phyloP scores from a whole-genome alignment of 2,797 vertebrate species.

The Peromyscus attwateri region DNA sequence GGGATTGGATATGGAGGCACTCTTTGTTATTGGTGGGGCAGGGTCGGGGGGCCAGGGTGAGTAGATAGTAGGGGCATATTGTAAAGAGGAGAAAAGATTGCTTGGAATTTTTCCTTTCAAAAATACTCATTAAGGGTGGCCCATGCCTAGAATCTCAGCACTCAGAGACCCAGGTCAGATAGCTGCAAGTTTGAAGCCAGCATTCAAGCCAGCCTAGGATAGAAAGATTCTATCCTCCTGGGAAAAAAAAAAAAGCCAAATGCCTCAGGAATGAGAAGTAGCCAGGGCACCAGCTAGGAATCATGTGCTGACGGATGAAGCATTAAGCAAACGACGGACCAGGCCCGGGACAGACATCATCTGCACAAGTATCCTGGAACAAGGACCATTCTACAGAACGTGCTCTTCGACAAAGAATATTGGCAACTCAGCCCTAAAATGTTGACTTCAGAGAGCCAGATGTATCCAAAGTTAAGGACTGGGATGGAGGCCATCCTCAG shows the following conservation, averaged over 20 bases:
- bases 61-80: not conserved
- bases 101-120: not conserved
- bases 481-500: not conserved
- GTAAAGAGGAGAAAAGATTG: not conserved
- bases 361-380: conserved; percentile 3
- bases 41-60: not conserved
- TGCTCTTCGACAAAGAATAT: conserved; percentile 46
- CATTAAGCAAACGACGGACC: conserved; percentile 33
- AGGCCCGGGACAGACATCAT: not conserved
- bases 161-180: too few relatives aligned
- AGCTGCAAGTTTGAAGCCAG: not conserved
- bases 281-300: conserved; percentile 60
- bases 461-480: not conserved
- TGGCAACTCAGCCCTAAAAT: conserved; percentile 59
- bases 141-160: not conserved
- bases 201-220: not conserved
- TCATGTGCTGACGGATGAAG: conserved; percentile 49
- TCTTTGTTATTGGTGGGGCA: not conserved
- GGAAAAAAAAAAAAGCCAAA: not conserved
- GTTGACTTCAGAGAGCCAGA: conserved; percentile 59
- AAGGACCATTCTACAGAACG: conserved; percentile 20
- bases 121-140: conserved; percentile 42
- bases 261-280: conserved; percentile 25
- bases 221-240: not conserved
- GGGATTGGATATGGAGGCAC: not conserved